phyloP scores from a whole-genome alignment of 2,797 vertebrate species.

The Sebastes minor region DNA sequence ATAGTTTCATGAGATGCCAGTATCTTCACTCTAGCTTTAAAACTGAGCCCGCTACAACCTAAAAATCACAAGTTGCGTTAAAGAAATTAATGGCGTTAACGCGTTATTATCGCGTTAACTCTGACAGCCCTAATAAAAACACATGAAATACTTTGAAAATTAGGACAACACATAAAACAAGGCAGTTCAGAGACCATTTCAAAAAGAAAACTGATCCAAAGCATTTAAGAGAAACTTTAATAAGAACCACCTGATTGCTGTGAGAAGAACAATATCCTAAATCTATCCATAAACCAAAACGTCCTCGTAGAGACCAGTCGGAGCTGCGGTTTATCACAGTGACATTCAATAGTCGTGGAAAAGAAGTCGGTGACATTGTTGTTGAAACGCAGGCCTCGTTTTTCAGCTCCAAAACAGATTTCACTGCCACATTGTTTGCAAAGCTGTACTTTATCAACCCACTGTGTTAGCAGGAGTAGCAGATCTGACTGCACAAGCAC shows the following conservation, averaged over 20 bases:
- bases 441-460: constrained; percentile 30
- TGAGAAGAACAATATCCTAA: constrained; percentile 34
- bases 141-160: background rate
- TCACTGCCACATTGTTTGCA: constrained; percentile 19
- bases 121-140: background rate
- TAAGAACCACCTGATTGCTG: constrained; percentile 36
- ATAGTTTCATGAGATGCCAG: fast-evolving
- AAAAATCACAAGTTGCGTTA: too few relatives aligned
- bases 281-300: constrained; percentile 43
- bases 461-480: constrained; percentile 12
- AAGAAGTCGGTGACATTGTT: constrained; percentile 22
- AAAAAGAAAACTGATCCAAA: too few relatives aligned
- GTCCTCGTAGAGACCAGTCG: constrained; percentile 6
- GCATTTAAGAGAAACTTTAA: background rate
- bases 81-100: too few relatives aligned
- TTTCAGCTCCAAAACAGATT: constrained; percentile 34
- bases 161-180: background rate
- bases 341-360: constrained; percentile 27
- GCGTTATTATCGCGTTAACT: too few relatives aligned
- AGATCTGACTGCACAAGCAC: background rate
- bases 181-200: background rate
- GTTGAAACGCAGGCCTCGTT: constrained; percentile 20
- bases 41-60: too few relatives aligned
- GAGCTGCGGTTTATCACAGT: background rate
- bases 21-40: too few relatives aligned